Conservation (phyloP, 2,888 invertebrate species). For the Hetaerina titia region DNA sequence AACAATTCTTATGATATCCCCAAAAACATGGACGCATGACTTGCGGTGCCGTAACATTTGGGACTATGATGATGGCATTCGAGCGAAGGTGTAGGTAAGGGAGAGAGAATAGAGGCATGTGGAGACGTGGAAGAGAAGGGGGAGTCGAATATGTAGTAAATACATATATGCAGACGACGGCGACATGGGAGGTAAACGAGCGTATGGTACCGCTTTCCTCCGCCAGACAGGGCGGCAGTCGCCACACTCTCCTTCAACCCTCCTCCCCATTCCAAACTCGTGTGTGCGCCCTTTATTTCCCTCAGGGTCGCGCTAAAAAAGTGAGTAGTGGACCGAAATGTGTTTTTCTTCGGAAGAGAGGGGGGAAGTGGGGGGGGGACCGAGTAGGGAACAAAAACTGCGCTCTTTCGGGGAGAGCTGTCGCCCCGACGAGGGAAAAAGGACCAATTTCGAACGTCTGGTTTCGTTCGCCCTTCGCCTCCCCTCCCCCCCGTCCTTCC, state of each 20-base stretch:
- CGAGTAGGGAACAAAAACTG: neutral
- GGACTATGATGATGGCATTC: too few relatives aligned
- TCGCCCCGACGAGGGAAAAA: neutral
- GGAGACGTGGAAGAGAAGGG: neutral
- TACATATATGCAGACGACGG: neutral
- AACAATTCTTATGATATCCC: too few relatives aligned
- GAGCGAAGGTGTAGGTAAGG: neutral
- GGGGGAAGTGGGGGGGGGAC: neutral
- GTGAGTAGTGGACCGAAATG: neutral
- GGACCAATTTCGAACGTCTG: neutral
- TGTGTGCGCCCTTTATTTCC: neutral
- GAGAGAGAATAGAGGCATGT: neutral
- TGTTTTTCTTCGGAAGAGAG: neutral
- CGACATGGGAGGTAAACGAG: neutral
- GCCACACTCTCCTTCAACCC: neutral
- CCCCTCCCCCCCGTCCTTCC: neutral
- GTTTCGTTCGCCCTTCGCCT: constrained; percentile 6
- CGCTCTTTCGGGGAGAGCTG: neutral
- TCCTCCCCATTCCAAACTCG: neutral
- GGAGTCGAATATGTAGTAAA: neutral
- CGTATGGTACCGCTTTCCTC: neutral
- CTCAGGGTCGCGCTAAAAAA: neutral
- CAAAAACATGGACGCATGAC: too few relatives aligned
- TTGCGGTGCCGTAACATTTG: too few relatives aligned
- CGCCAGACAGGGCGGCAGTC: neutral